Conservation (phyloP, 2,797 vertebrate genomes). For the Erethizon dorsatum region DNA sequence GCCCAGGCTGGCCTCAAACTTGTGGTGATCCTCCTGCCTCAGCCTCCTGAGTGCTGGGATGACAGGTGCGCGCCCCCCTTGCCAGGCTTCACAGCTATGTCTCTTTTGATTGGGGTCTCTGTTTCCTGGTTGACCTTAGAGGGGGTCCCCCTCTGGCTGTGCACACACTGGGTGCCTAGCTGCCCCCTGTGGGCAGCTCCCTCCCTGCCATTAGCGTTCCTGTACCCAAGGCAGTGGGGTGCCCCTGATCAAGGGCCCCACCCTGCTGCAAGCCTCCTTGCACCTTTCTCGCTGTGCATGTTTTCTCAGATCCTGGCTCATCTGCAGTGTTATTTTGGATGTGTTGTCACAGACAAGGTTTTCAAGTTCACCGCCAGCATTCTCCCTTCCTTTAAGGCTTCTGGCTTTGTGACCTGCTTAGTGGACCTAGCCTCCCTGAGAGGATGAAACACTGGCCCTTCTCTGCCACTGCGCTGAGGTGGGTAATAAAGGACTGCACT, state of each 20-base stretch:
- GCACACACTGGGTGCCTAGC: background rate
- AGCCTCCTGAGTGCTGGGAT: background rate
- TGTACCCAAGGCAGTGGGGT: too few relatives aligned
- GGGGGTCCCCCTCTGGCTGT: background rate
- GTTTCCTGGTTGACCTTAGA: background rate
- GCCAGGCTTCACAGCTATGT: background rate
- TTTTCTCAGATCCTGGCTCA: slow-evolving; percentile 15
- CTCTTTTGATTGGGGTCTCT: background rate
- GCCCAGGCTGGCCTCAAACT: background rate
- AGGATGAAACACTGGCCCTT: accelerated
- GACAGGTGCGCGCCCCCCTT: background rate
- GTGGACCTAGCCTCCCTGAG: background rate
- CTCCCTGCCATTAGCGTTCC: background rate
- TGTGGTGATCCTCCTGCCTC: background rate
- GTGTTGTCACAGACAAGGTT: background rate
- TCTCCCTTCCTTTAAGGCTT: background rate
- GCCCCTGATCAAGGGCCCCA: background rate
- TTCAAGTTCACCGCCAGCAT: background rate
- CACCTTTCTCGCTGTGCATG: too few relatives aligned
- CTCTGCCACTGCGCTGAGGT: background rate
- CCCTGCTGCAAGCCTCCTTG: background rate
- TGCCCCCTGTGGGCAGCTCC: background rate
- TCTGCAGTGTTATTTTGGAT: slow-evolving; percentile 56
- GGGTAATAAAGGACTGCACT: background rate
- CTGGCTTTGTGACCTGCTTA: slow-evolving; percentile 1